A percentile compares a stretch with the other conserved stretches of the same genome.
Evolutionary conservation across 2,797 vertebrate genomes (phyloP).

Genomic region (Galago senegalensis): DNA sequence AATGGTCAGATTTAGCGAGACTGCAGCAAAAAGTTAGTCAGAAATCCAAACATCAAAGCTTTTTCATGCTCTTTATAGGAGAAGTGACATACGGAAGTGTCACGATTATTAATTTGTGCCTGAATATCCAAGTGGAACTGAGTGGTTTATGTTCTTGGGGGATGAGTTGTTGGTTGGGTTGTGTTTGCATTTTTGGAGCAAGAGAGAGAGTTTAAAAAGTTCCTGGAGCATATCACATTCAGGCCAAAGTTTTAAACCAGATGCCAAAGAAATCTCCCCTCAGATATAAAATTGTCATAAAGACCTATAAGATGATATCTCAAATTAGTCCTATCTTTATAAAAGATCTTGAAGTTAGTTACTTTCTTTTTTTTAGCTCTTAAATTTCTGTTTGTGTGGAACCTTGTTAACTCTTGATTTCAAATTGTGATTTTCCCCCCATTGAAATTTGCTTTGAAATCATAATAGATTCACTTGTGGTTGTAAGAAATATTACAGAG

Average conservation of each 20-base stretch:
- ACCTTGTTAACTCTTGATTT: constrained; percentile 25
- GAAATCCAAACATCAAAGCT: constrained; percentile 1
- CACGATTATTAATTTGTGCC: not conserved
- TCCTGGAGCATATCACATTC: not conserved
- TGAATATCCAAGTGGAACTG: not conserved
- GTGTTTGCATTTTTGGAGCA: not conserved
- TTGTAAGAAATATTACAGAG: not conserved
- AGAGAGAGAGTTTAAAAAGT: not conserved
- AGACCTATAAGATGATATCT: not conserved
- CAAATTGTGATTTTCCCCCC: not conserved
- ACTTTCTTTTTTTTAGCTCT: not conserved
- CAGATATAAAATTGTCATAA: not conserved
- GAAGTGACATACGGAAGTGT: not conserved
- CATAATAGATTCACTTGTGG: not conserved
- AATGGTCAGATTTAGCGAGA: not conserved
- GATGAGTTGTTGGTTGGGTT: not conserved
- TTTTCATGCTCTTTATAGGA: not conserved
- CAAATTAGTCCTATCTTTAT: not conserved
- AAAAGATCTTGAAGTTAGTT: not conserved
- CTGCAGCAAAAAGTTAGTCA: not conserved
- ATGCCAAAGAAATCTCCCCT: not conserved
- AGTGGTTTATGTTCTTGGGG: not conserved
- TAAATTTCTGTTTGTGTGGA: not conserved
- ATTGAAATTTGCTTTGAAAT: not conserved
- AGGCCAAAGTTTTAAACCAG: not conserved